Evolutionary conservation across 2,888 invertebrate genomes (phyloP), one percentile per base, ranked within the genome.

Genomic region (Hydrotaea diabolus): DNA sequence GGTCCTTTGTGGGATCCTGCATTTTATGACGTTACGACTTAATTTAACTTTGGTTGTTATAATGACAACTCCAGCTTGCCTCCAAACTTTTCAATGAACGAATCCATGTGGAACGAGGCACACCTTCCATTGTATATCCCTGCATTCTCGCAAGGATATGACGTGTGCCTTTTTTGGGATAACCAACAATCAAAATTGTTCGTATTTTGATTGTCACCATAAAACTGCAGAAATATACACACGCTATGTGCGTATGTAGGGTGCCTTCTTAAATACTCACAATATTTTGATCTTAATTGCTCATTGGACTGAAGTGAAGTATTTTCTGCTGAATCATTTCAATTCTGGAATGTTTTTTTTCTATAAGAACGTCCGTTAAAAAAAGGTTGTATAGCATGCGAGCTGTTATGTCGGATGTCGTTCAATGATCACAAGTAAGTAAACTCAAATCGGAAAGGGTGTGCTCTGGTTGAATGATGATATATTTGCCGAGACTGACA

Each of bases 251-350:
- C 17, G 53, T 53, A n/a, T 53, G 19, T 53, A 39, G 3, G 39
- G n/a, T n/a, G n/a, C n/a, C n/a, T n/a, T 9, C 3, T 13, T 39
- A 8, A 39, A 39, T 39, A 9, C 8, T 13, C 53, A 21, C 19
- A 55, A 55, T 55, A 59, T 59, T 26, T 15, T 26, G 13, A 59
- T 59, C 8, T 8, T 59, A 23, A 4, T 23, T 23, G 15, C 0
- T 23, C 59, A 59, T 26, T 11, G 0, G 26, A 59, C 4, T 11
- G 23, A 23, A 59, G 13, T 59, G 26, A 26, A 59, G 1, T 0
- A 13, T 3, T 26, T 59, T 66, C 23, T 77, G 83, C 80, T 77
- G 71, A 80, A 43, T 83, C 83, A 83, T 69, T 59, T n/a, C n/a
- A 31, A 36, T 17, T 17, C 55, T 55, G 49, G 36, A 59, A 36